Evolutionary conservation across 2,888 invertebrate genomes (phyloP), one percentile per base, ranked within the genome.

Genomic region (Sphinx pinastri): DNA sequence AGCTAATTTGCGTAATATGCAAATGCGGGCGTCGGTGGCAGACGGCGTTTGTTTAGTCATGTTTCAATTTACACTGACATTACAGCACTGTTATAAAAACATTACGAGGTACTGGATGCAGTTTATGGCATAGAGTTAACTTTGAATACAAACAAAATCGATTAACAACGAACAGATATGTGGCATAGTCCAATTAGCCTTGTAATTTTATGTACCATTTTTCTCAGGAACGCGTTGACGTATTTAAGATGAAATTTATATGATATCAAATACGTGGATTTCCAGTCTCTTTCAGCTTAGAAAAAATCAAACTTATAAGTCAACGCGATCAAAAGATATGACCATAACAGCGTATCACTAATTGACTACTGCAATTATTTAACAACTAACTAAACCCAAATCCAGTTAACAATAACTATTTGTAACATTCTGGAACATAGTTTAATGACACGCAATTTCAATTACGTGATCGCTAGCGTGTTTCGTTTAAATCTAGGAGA

Each of bases 1-100:
- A 38, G 73, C 71, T 78, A 80, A 80, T 81, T 77, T 76, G 77
- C 77, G 78, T 75, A 77, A 75, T 77, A 83, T 82, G 82, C 74
- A 77, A 82, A 83, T 82, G 68, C 63, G 67, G 68, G 70, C 66
- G 72, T 71, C 68, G 66, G 57, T 52, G 60, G 63, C 63, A 63
- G 63, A 63, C 25, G 72, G 54, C 70, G 72, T 69, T 71, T 71
- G 63, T 63, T 63, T 63, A 49, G 47, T 70, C 70, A 76, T 79
- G 78, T 79, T 82, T 80, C 79, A 80, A 78, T 81, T 63, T 63
- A 63, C 63, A 25, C 49, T 19, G 63, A 72, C 73, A 69, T 19
- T 47, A 47, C 45, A 13, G 19, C 72, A 67, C 69, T 69, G 69
- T 47, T 71, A 47, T 47, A 63, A 63, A 63, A 63, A 63, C 63